Evolutionary conservation across 2,797 vertebrate species (phyloP).

Genomic region (Darevskia nairensis): DNA sequence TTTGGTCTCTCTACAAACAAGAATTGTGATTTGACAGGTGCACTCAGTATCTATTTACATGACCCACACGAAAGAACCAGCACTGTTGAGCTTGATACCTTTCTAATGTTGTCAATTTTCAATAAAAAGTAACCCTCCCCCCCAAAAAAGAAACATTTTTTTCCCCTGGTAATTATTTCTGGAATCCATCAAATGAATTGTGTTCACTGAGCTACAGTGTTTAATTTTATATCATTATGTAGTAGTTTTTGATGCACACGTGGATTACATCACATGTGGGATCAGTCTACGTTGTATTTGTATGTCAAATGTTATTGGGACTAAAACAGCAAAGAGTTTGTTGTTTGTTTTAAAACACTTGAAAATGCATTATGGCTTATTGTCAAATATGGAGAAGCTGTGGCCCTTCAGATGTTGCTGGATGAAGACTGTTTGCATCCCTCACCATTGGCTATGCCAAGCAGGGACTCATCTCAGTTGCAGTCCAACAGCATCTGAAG

Average conservation of each 20-base stretch:
- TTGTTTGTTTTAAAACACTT: no score
- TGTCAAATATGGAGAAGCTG: no score
- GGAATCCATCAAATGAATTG: background rate
- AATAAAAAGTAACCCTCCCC: conserved; percentile 71
- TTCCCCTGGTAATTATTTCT: background rate
- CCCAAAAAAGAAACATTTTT: background rate
- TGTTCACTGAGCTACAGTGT: no score
- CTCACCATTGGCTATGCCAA: background rate
- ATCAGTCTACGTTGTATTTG: no score
- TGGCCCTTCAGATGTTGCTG: no score
- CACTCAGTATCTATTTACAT: conserved; percentile 34
- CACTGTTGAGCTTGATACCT: conserved; percentile 67
- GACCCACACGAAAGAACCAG: conserved; percentile 52
- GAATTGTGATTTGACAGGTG: conserved; percentile 36
- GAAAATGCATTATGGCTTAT: no score
- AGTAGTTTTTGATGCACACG: no score
- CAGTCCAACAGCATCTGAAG: background rate
- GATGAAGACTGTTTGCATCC: background rate
- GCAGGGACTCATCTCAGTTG: background rate
- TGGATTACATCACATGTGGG: no score
- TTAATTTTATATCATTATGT: background rate
- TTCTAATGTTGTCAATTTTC: conserved; percentile 76
- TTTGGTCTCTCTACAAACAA: conserved; percentile 36
- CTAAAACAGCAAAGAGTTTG: no score
- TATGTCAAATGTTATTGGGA: background rate